Percentiles rank a stretch among this genome's conserved stretches.
Conservation (phyloP, 2,888 invertebrate species). For the Meliscaeva auricollis region DNA sequence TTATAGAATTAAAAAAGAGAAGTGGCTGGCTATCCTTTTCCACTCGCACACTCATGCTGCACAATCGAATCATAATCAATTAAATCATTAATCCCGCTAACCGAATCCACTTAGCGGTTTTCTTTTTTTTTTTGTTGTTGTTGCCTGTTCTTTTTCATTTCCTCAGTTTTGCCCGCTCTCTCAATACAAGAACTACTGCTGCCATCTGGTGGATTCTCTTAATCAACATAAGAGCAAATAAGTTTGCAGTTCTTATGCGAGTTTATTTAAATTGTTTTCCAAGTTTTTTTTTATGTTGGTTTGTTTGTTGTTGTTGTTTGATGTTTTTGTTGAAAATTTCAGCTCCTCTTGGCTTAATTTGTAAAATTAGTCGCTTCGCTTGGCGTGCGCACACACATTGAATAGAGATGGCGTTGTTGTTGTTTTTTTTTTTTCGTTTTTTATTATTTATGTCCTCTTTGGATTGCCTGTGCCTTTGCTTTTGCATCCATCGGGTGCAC, state of each 20-base stretch:
- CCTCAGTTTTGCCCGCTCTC: constrained; percentile 8
- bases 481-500: constrained; percentile 45
- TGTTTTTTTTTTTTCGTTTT: constrained; percentile 12
- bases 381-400: constrained; percentile 69
- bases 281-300: constrained; percentile 26
- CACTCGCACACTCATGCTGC: constrained; percentile 42
- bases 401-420: constrained; percentile 65
- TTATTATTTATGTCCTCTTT: constrained; percentile 34
- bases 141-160: constrained; percentile 13
- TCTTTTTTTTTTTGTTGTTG: constrained; percentile 8
- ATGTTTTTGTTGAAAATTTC: constrained; percentile 27
- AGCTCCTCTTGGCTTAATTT: constrained; percentile 72
- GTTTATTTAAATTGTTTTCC: constrained; percentile 58
- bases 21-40: constrained; percentile 39
- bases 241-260: constrained; percentile 30
- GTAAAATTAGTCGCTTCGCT: constrained; percentile 75
- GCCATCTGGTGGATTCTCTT: constrained; percentile 57
- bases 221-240: constrained; percentile 65
- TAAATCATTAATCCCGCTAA: constrained; percentile 75
- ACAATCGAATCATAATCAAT: constrained; percentile 76
- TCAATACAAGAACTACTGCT: background rate
- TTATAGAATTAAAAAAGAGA: background rate
- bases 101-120: constrained; percentile 73
- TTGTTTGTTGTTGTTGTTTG: constrained; percentile 15
- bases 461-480: constrained; percentile 8